Conservation (phyloP, 2,113 vertebrate genomes). For the Albula goreensis region DNA sequence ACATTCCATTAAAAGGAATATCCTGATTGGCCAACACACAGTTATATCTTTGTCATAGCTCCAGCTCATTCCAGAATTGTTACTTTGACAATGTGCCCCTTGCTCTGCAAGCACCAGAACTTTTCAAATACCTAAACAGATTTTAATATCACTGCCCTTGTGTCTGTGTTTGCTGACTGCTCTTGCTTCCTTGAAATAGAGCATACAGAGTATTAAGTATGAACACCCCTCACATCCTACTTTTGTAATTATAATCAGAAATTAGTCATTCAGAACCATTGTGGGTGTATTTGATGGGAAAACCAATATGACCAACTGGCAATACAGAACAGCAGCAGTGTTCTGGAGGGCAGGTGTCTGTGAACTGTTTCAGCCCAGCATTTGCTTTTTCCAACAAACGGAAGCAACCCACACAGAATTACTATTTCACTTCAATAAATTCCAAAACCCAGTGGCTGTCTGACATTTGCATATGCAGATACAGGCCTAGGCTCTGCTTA, state of each 20-base stretch:
- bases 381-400: not conserved
- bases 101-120: not conserved
- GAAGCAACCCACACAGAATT: conserved; percentile 11
- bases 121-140: not conserved
- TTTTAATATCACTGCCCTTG: not conserved
- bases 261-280: not conserved
- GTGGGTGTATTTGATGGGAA: not conserved
- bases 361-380: not conserved
- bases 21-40: no score
- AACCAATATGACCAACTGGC: not conserved
- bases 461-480: conserved; percentile 11
- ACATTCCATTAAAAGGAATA: no score
- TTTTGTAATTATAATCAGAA: not conserved
- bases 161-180: not conserved
- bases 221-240: not conserved
- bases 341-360: not conserved
- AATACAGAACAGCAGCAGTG: not conserved
- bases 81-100: not conserved
- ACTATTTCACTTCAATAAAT: conserved; percentile 7
- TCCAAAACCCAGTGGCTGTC: conserved; percentile 7
- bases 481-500: not conserved
- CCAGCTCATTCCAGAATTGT: no score
- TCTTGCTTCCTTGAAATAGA: not conserved
- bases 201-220: not conserved
- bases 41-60: no score